phyloP scores from a whole-genome alignment of 2,888 invertebrate genomes.

The Philonicus albiceps region DNA sequence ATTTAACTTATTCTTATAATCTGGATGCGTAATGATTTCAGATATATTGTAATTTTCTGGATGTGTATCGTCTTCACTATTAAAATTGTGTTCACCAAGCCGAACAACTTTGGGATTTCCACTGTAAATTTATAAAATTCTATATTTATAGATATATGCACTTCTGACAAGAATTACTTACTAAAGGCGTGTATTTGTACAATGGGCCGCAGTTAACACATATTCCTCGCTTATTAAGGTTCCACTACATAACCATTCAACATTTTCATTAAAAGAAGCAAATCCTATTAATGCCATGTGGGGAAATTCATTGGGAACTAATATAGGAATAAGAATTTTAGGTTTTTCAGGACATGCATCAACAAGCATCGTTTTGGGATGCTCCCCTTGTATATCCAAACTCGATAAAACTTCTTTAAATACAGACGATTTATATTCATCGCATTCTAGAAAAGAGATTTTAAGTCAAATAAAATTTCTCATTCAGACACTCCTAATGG shows the following conservation, averaged over 20 bases:
- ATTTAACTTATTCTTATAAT: constrained; percentile 57
- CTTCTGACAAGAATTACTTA: not conserved
- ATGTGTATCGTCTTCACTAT: constrained; percentile 55
- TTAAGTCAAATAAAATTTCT: too few species aligned
- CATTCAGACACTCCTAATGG: too few species aligned
- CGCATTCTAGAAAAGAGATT: too few species aligned
- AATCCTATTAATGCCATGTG: not conserved
- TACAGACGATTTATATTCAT: too few species aligned
- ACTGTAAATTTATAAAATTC: constrained; percentile 47
- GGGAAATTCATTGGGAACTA: too few species aligned
- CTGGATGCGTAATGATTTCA: constrained; percentile 58
- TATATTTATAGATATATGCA: too few species aligned
- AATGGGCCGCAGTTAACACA: not conserved
- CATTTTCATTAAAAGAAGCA: too few species aligned
- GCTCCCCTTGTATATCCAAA: too few species aligned
- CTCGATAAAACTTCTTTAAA: too few species aligned
- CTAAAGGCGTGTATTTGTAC: not conserved
- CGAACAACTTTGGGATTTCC: constrained; percentile 55
- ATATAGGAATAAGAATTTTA: too few species aligned
- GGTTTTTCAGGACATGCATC: too few species aligned
- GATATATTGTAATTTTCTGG: constrained; percentile 57
- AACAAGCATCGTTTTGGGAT: too few species aligned
- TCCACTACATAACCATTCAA: not conserved
- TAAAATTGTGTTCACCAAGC: constrained; percentile 58
- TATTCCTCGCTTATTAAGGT: not conserved